Evolutionary conservation across 2,888 invertebrate genomes (phyloP).

Genomic region (Fragum whitleyi): DNA sequence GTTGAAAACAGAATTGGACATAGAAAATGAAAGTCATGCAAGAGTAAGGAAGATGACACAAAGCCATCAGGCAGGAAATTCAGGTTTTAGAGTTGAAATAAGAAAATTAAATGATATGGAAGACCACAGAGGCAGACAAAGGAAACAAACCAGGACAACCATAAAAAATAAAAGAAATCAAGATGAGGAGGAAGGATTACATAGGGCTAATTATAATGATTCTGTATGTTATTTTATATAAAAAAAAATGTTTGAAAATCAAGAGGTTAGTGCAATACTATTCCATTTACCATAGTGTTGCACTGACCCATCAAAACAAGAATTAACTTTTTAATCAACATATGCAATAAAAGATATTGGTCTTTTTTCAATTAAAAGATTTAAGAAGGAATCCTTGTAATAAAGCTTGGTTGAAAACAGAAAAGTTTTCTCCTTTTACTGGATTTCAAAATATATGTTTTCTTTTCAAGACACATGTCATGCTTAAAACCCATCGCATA

Average conservation of each 20-base stretch:
- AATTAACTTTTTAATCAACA: no score
- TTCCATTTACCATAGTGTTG: no score
- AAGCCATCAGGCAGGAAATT: neutral
- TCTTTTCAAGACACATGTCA: no score
- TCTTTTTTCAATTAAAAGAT: no score
- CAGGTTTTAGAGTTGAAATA: constrained; percentile 14
- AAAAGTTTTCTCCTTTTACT: neutral
- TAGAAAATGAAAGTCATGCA: neutral
- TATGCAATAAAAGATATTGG: no score
- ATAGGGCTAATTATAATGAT: constrained; percentile 16
- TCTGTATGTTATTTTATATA: no score
- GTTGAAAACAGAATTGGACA: neutral
- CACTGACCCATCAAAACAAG: no score
- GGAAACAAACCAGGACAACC: neutral
- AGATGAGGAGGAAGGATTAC: neutral
- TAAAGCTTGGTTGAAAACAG: neutral
- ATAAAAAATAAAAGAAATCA: neutral
- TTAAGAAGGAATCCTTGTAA: no score
- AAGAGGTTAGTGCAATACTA: no score
- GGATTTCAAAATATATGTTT: neutral
- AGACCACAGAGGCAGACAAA: neutral
- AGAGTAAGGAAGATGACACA: neutral
- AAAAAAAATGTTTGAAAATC: no score
- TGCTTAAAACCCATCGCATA: no score
- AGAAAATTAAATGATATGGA: constrained; percentile 24